A percentile compares a stretch with the other conserved stretches of the same genome.
Conservation (phyloP, 53 echinoderm and acorn worm genomes). For the Hippasteria phrygiana region DNA sequence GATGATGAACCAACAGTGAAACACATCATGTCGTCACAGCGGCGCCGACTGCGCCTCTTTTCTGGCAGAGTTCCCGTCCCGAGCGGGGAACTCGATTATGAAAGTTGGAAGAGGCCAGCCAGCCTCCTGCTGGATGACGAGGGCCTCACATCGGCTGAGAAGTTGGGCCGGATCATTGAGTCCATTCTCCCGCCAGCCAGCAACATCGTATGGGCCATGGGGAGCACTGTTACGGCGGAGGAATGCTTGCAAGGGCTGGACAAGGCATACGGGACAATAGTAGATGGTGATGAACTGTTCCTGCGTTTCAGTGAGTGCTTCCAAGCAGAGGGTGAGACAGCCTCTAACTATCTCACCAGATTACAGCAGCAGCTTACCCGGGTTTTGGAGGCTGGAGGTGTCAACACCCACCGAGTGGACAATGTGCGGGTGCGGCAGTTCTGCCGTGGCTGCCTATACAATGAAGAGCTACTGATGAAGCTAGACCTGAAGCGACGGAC, state of each 20-base stretch:
- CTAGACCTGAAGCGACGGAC: not conserved
- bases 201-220: conserved; percentile 42
- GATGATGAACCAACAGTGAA: not conserved
- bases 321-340: conserved; percentile 27
- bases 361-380: conserved; percentile 53
- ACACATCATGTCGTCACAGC: not conserved
- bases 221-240: conserved; percentile 1
- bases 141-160: conserved; percentile 31
- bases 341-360: conserved; percentile 45
- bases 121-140: conserved; percentile 51
- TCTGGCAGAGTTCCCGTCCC: conserved; percentile 59
- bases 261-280: conserved; percentile 61
- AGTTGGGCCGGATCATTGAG: conserved; percentile 34
- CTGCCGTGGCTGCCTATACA: conserved; percentile 45
- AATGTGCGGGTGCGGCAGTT: conserved; percentile 51
- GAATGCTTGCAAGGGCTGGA: conserved; percentile 6
- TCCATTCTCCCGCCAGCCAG: conserved; percentile 64
- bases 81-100: conserved; percentile 49
- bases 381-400: conserved; percentile 62
- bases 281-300: conserved; percentile 65
- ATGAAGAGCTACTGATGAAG: conserved; percentile 16
- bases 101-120: conserved; percentile 49
- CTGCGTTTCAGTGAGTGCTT: conserved; percentile 62
- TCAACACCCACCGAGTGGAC: conserved; percentile 21
- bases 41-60: conserved; percentile 57